Evolutionary conservation across 2,797 vertebrate genomes (phyloP).

Genomic region (Tapirus indicus): DNA sequence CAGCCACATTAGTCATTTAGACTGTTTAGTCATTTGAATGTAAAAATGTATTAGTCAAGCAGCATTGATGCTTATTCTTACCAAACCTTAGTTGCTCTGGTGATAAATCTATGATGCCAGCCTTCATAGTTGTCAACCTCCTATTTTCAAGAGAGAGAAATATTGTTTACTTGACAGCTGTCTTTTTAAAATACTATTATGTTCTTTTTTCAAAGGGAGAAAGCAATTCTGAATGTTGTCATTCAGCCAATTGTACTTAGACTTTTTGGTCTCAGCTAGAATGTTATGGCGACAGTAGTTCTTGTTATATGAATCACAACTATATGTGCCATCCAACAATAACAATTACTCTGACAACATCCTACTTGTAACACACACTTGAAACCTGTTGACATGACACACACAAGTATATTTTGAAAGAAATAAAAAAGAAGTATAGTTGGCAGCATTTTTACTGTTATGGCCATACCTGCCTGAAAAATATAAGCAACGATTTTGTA

Average conservation of each 20-base stretch:
- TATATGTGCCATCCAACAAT: not conserved
- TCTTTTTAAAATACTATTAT: constrained; percentile 61
- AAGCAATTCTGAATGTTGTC: constrained; percentile 63
- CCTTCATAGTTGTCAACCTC: constrained; percentile 7
- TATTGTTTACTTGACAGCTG: constrained; percentile 33
- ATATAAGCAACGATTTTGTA: not conserved
- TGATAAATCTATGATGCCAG: not conserved
- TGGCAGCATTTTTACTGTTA: not conserved
- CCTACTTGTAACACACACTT: not conserved
- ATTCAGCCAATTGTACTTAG: constrained; percentile 32
- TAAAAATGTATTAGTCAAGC: not conserved
- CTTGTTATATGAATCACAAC: not conserved
- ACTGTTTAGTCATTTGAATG: not conserved
- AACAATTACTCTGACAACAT: constrained; percentile 55
- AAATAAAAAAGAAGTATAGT: not conserved
- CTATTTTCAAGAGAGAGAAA: constrained; percentile 62
- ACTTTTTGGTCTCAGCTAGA: constrained; percentile 12
- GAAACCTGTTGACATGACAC: not conserved
- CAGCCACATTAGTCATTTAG: not conserved
- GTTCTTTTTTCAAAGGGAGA: constrained; percentile 16
- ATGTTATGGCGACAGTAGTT: constrained; percentile 30
- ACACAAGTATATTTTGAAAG: not conserved
- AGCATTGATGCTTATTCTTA: not conserved
- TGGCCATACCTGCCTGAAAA: not conserved
- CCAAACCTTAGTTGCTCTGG: not conserved